These are phyloP conservation scores for Monodelphis domestica DNA, from an alignment of 2,797 vertebrate genomes.

Conservation along the genomic window DNA sequence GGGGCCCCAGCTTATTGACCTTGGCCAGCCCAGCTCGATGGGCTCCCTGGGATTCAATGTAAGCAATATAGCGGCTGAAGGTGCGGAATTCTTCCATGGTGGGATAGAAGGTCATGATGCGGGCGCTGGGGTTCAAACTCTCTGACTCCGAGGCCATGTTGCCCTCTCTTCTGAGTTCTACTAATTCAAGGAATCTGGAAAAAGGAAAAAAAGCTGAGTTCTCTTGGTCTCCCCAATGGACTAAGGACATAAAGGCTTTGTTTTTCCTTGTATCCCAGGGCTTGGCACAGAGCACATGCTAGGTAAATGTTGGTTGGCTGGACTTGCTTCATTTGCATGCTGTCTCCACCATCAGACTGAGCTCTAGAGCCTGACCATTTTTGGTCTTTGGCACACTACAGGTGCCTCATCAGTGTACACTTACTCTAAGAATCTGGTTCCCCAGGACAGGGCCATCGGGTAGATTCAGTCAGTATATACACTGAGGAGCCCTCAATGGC, in stretches of 20 bases:
- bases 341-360: background rate
- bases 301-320: background rate
- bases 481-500: background rate
- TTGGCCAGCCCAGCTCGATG: slow-evolving; percentile 95
- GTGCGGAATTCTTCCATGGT: slow-evolving; percentile 94
- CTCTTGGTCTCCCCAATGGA: accelerated
- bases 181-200: slow-evolving; percentile 55
- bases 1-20: slow-evolving; percentile 81
- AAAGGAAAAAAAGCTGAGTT: background rate
- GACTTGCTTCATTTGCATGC: background rate
- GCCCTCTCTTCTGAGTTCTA: slow-evolving; percentile 31
- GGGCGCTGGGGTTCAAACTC: slow-evolving; percentile 86
- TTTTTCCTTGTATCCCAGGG: no score
- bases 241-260: no score
- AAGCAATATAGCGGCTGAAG: slow-evolving; percentile 94
- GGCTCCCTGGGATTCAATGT: slow-evolving; percentile 96
- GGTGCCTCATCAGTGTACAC: background rate
- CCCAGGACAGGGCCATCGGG: background rate
- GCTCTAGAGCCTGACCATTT: no score
- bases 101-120: slow-evolving; percentile 95
- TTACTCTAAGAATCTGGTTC: background rate
- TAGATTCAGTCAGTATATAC: background rate
- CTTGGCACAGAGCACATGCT: background rate
- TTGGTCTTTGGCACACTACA: background rate
- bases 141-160: slow-evolving; percentile 92